These are phyloP conservation scores for Drosophila barbarae DNA, from an alignment of 2,888 invertebrate species.

Conservation along the genomic window DNA sequence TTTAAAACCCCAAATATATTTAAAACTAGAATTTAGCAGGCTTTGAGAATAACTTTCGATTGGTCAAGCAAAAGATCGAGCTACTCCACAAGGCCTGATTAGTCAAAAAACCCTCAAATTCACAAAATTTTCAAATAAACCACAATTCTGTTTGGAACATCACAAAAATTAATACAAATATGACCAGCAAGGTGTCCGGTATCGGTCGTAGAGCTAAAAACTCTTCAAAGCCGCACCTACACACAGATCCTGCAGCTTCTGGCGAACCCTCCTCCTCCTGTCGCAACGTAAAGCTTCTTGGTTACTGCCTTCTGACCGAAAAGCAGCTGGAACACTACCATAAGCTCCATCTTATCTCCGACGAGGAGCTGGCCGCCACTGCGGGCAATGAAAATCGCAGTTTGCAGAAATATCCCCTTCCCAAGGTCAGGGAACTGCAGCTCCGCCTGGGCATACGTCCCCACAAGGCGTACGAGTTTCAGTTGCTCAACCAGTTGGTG, in stretches of 20 bases:
- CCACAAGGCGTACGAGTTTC: constrained; percentile 7
- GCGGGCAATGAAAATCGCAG: too few relatives aligned
- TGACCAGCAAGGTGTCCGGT: not conserved
- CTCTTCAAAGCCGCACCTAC: too few relatives aligned
- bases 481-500: constrained; percentile 16
- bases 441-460: not conserved
- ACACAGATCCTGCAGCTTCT: too few relatives aligned
- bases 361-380: constrained; percentile 37
- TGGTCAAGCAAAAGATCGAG: not conserved
- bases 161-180: too few relatives aligned
- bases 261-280: not conserved
- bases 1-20: too few relatives aligned
- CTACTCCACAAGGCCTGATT: not conserved
- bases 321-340: constrained; percentile 28
- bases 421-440: not conserved
- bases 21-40: not conserved
- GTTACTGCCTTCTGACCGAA: constrained; percentile 44
- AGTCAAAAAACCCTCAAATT: not conserved
- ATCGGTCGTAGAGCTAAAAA: not conserved
- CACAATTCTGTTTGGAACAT: not conserved
- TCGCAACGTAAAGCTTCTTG: constrained; percentile 41
- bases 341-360: constrained; percentile 37
- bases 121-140: constrained; percentile 1
- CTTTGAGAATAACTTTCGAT: not conserved
- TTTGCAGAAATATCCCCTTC: not conserved